phyloP scores from a whole-genome alignment of 2,888 invertebrate genomes.

The Synergus japonicus region DNA sequence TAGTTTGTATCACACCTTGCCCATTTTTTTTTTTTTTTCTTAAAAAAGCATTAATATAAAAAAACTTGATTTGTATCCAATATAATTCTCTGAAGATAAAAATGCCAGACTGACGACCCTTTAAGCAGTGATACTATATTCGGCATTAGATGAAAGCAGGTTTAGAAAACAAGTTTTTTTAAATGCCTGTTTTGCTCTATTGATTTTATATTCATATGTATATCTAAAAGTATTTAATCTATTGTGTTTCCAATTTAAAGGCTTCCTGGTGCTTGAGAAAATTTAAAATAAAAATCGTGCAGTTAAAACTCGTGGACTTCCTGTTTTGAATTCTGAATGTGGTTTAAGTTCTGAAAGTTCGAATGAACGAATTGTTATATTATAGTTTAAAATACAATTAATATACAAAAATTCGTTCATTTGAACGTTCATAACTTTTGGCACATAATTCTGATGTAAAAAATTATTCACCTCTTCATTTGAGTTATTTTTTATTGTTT shows the following conservation, averaged over 20 bases:
- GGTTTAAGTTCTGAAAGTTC: no score
- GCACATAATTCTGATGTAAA: not conserved
- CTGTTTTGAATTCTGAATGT: not conserved
- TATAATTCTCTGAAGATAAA: no score
- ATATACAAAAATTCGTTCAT: no score
- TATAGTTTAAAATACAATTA: no score
- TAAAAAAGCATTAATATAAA: no score
- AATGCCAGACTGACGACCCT: not conserved
- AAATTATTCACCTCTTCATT: not conserved
- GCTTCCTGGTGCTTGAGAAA: not conserved
- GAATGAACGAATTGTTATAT: no score
- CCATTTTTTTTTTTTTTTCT: no score
- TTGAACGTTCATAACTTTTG: no score
- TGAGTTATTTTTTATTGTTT: not conserved
- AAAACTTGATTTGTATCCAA: no score
- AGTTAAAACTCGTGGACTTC: not conserved
- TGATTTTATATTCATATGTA: constrained; percentile 29
- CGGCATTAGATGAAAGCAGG: not conserved
- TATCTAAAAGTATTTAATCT: not conserved
- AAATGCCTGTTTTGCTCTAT: constrained; percentile 21
- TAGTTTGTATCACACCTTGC: no score
- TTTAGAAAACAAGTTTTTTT: constrained; percentile 22
- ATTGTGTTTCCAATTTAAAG: constrained; percentile 1
- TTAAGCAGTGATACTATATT: not conserved
- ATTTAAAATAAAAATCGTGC: not conserved